These are phyloP conservation scores for Synergus umbraculus DNA, from an alignment of 2,888 invertebrate genomes.

Conservation along the genomic window DNA sequence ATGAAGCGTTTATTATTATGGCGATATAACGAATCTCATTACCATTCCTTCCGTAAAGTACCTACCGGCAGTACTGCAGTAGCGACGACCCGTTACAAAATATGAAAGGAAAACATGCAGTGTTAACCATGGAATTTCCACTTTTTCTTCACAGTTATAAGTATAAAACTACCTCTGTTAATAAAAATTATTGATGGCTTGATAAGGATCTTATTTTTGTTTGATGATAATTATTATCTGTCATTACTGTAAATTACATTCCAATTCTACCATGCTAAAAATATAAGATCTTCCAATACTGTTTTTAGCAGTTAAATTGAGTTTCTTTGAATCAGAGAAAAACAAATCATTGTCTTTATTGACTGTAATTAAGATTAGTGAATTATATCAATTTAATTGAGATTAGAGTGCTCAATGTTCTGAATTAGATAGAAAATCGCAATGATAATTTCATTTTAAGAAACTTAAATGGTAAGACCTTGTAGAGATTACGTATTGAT, in stretches of 20 bases:
- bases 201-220: slow-evolving; percentile 6
- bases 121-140: slow-evolving; percentile 18
- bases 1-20: slow-evolving; percentile 24
- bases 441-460: neutral
- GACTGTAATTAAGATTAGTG: too few relatives aligned
- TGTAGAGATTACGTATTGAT: neutral
- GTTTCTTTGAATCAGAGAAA: too few relatives aligned
- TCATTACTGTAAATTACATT: neutral
- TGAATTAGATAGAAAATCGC: neutral
- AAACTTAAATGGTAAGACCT: neutral
- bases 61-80: neutral
- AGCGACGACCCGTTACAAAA: slow-evolving; percentile 13
- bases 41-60: slow-evolving; percentile 16
- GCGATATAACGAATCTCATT: slow-evolving; percentile 22
- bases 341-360: too few relatives aligned
- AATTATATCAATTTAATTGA: too few relatives aligned
- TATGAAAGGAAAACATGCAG: slow-evolving; percentile 17
- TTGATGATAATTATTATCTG: neutral
- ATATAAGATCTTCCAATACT: neutral
- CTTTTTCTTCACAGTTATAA: neutral
- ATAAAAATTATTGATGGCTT: slow-evolving; percentile 4
- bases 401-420: neutral
- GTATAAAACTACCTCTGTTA: neutral
- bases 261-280: neutral
- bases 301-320: too few relatives aligned